These are phyloP conservation scores for Periplaneta americana DNA, from an alignment of 1,140 invertebrate species.

Conservation along the genomic window DNA sequence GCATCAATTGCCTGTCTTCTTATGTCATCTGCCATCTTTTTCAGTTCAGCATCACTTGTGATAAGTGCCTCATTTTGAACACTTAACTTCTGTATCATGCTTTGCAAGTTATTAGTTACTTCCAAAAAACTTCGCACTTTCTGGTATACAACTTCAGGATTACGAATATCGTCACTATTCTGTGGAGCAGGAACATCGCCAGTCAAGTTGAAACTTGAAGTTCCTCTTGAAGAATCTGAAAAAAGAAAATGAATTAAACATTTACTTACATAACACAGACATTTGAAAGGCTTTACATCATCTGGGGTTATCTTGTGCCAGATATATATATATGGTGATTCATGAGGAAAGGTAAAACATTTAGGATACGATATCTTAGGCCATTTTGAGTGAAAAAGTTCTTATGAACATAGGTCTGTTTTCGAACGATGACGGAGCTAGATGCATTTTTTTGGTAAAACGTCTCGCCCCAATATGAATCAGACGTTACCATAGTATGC, in stretches of 20 bases:
- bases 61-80: background rate
- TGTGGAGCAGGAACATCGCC: background rate
- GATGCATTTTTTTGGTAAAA: too few species aligned
- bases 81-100: background rate
- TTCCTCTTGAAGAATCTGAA: background rate
- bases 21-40: conserved; percentile 12
- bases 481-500: too few species aligned
- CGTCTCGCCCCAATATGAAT: too few species aligned
- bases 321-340: too few species aligned
- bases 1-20: conserved; percentile 9
- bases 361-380: too few species aligned
- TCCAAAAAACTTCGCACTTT: conserved; percentile 12
- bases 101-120: conserved; percentile 8
- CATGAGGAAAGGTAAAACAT: too few species aligned
- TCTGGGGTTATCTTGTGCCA: too few species aligned
- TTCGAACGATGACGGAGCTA: too few species aligned
- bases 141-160: conserved; percentile 2
- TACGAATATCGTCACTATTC: background rate
- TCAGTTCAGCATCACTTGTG: background rate
- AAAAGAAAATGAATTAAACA: background rate
- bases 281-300: too few species aligned
- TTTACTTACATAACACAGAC: too few species aligned
- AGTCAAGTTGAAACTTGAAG: background rate
- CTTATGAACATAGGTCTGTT: too few species aligned
- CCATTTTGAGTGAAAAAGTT: too few species aligned